Evolutionary conservation across 2,888 invertebrate genomes (phyloP).

Genomic region (Pammene fasciana): DNA sequence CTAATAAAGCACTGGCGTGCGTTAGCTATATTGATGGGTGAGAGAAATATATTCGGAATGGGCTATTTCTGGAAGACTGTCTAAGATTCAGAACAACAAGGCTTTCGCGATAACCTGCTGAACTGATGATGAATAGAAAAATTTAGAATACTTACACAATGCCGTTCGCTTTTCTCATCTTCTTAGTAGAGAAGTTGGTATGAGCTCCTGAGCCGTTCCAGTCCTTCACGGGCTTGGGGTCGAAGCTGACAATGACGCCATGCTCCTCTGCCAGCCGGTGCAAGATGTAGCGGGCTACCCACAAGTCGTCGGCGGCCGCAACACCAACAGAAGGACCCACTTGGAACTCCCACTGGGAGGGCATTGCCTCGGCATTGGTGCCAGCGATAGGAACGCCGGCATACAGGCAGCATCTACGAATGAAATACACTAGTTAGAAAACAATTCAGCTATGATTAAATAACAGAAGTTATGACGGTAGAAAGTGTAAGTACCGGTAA

Average conservation of each 20-base stretch:
- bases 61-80: too few relatives aligned
- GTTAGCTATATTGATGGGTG: too few relatives aligned
- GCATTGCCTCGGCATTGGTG: slow-evolving; percentile 99
- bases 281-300: slow-evolving; percentile 93
- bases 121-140: too few relatives aligned
- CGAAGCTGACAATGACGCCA: slow-evolving; percentile 87
- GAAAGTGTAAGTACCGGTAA: slow-evolving; percentile 80
- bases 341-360: slow-evolving; percentile 97
- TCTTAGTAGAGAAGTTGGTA: slow-evolving; percentile 96
- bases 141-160: slow-evolving; percentile 86
- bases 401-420: slow-evolving; percentile 87
- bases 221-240: slow-evolving; percentile 86
- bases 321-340: slow-evolving; percentile 96
- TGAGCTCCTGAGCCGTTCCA: slow-evolving; percentile 99
- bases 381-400: slow-evolving; percentile 97
- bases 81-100: too few relatives aligned
- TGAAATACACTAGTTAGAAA: not conserved
- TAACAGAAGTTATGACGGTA: not conserved
- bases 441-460: not conserved
- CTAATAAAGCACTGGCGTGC: too few relatives aligned
- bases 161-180: slow-evolving; percentile 95
- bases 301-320: slow-evolving; percentile 91
- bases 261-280: slow-evolving; percentile 96
- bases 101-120: too few relatives aligned
- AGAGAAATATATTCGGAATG: too few relatives aligned